These are phyloP conservation scores for Bufo gargarizans DNA, from an alignment of 2,113 vertebrate species.

Conservation along the genomic window DNA sequence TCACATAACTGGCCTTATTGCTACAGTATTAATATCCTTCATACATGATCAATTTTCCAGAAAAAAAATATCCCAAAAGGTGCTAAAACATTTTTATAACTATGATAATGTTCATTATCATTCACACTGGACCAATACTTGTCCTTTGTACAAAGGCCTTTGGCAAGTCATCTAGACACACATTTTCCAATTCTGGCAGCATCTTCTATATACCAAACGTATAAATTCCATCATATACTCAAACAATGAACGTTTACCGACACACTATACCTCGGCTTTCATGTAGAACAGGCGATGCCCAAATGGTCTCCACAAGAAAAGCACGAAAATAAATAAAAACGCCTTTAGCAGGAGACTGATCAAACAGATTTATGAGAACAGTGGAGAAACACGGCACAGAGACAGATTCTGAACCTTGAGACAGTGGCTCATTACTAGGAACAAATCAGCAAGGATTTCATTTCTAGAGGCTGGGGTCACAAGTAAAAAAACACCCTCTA, in stretches of 20 bases:
- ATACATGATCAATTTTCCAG: not conserved
- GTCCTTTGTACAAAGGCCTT: not conserved
- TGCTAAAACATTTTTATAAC: too few species aligned
- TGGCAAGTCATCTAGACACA: not conserved
- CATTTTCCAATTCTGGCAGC: not conserved
- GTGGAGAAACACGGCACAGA: constrained; percentile 30
- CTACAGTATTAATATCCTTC: not conserved
- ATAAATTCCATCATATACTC: not conserved
- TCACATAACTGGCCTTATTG: not conserved
- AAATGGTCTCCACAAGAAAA: not conserved
- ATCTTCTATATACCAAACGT: not conserved
- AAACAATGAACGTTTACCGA: not conserved
- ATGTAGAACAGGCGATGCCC: not conserved
- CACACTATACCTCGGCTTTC: not conserved
- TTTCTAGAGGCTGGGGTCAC: constrained; percentile 37
- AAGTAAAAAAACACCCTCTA: constrained; percentile 12
- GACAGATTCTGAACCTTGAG: constrained; percentile 33
- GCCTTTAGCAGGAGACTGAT: not conserved
- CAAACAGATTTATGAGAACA: constrained; percentile 35
- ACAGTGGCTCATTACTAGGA: constrained; percentile 14
- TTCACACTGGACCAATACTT: constrained; percentile 1
- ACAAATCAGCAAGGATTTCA: constrained; percentile 49
- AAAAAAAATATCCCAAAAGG: too few species aligned
- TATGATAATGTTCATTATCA: too few species aligned
- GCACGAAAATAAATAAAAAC: not conserved